These are phyloP conservation scores for Oophaga sylvatica DNA, from an alignment of 2,797 vertebrate species.

Conservation along the genomic window DNA sequence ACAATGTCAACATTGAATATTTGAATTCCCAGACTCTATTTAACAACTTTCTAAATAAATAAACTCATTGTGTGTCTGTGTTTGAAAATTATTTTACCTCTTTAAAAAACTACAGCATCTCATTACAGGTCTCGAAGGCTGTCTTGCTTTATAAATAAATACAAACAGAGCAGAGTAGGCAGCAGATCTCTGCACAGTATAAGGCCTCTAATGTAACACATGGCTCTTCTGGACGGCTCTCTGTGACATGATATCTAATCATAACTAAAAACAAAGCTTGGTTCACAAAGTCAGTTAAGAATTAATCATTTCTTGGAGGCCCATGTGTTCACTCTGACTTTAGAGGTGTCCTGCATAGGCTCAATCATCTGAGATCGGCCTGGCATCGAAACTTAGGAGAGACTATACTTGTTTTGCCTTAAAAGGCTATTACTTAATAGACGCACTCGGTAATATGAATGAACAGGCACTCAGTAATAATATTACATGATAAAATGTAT, in stretches of 20 bases:
- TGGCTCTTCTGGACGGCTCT: constrained; percentile 60
- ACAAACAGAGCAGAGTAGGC: constrained; percentile 65
- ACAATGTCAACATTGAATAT: constrained; percentile 98
- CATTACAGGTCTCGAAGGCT: constrained; percentile 72
- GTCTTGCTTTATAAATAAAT: constrained; percentile 72
- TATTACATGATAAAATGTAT: constrained; percentile 35
- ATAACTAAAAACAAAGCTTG: constrained; percentile 67
- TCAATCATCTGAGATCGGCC: constrained; percentile 68
- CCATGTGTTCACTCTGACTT: constrained; percentile 67
- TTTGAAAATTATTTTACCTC: constrained; percentile 86
- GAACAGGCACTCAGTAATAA: constrained; percentile 37
- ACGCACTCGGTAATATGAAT: constrained; percentile 32
- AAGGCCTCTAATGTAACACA: constrained; percentile 40
- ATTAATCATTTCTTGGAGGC: constrained; percentile 71
- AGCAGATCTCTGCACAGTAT: constrained; percentile 46
- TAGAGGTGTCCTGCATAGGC: constrained; percentile 64
- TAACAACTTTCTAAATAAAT: constrained; percentile 96
- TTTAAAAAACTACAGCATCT: constrained; percentile 75
- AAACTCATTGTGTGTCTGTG: constrained; percentile 89
- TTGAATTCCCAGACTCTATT: constrained; percentile 98
- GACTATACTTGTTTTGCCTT: constrained; percentile 67
- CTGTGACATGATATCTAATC: constrained; percentile 67
- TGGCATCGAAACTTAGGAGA: constrained; percentile 63
- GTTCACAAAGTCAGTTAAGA: constrained; percentile 72
- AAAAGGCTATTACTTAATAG: constrained; percentile 67